Base-by-base conservation (phyloP, 2,797 vertebrate species). In the Melanotaenia nigrans region DNA sequence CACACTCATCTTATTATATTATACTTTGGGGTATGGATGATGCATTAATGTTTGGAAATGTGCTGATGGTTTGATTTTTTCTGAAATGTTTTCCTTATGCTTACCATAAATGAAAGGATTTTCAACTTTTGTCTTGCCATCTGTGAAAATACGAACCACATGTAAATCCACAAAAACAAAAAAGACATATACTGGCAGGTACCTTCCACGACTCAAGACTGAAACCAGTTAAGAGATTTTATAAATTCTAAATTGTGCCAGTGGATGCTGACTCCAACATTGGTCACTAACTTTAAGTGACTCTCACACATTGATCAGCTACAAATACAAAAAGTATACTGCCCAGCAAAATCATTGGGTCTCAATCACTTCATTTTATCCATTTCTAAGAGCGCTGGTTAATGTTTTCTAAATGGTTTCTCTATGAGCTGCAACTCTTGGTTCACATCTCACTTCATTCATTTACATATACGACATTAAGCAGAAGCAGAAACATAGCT, bases 71-170 rank as follows among this genome's bases (percentile, higher is more conserved):
- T 4, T 10, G 0, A n/a, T 30, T 18, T 13, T 65, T 55, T 51
- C 6, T 61, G 20, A 56, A 30, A 65, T 0, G 25, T 5, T 64
- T 38, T 33, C 36, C 49, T 4, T n/a, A n/a, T 53, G 84, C 95
- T 95, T 93, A 99, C 97, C 96, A n/a, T 99, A 99, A 80, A 94
- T 87, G 70, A 99, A 99, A 68, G 95, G 94, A 63, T 97, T 92
- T 69, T 94, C 85, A 58, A 87, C 92, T 61, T 94, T 86, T 12
- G 85, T 86, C 71, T 95, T 92, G 61, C 78, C 87, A 69, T 94
- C 93, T 90, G 84, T 47, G 47, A 77, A 79, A 22, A 73, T 1
- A 14, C 1, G 36, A 69, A 35, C 63, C 35, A 74, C 18, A 38
- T 38, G 69, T 30, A 73, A 7, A 76, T 57, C 47, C 11, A 47